Percentiles rank a stretch among this genome's conserved stretches.
These are phyloP conservation scores for Lampris incognitus DNA, from an alignment of 2,113 vertebrate genomes.

Conservation along the genomic window DNA sequence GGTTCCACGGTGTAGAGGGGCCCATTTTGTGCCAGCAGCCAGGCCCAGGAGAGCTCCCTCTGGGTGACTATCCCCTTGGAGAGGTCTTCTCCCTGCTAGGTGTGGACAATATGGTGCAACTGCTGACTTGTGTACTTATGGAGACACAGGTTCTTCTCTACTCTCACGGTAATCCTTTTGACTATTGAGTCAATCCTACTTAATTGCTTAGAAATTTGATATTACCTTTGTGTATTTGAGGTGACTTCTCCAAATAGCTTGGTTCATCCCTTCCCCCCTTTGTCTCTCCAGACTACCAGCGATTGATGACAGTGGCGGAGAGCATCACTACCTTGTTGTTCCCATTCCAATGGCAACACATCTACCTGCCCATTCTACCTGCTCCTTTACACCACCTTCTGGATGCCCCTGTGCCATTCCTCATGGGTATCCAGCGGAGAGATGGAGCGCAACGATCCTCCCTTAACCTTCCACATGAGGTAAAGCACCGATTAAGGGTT, in stretches of 20 bases:
- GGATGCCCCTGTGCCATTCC: constrained; percentile 95
- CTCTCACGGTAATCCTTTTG: constrained; percentile 87
- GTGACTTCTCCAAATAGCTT: neutral
- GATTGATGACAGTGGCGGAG: constrained; percentile 95
- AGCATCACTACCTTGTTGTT: constrained; percentile 92
- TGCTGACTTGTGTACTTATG: constrained; percentile 96
- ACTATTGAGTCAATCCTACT: neutral
- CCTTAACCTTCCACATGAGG: constrained; percentile 96
- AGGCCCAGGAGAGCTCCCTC: constrained; percentile 88
- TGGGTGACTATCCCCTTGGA: constrained; percentile 92
- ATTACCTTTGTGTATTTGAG: neutral
- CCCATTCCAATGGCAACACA: constrained; percentile 98
- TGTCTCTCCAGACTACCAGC: constrained; percentile 90
- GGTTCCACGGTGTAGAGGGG: constrained; percentile 94
- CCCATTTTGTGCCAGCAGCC: constrained; percentile 95
- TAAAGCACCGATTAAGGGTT: constrained; percentile 59
- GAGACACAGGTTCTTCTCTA: constrained; percentile 98
- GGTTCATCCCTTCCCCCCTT: constrained; percentile 4
- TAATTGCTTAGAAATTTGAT: too few relatives aligned
- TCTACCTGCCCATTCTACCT: constrained; percentile 96
- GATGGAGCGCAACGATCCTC: constrained; percentile 93
- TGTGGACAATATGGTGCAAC: constrained; percentile 93
- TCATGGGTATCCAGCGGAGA: constrained; percentile 96
- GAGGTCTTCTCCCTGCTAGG: constrained; percentile 92
- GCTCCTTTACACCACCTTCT: constrained; percentile 94